Evolutionary conservation across 2,113 vertebrate species (phyloP), one percentile per base, ranked within the genome.

Genomic region (Asarcornis scutulata): DNA sequence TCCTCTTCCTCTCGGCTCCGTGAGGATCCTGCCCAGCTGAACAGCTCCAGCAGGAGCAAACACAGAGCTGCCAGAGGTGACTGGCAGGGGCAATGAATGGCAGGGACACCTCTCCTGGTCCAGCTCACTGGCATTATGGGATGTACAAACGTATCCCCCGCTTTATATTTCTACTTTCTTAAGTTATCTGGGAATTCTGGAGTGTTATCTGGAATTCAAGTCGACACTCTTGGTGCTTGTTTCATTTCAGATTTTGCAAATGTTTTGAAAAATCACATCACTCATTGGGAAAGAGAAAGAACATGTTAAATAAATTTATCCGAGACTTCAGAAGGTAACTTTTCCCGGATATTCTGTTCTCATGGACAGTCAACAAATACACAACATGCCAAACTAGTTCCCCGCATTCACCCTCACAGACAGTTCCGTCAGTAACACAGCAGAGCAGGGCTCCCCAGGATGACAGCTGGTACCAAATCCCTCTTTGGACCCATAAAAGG

Each of bases 191-290:
- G 58, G 26, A 74, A 14, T 23, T 21, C 36, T 6, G 21, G 5
- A 46, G 46, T 3, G 23, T 21, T 60, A 60, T 14, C 62, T 31
- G 42, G 14, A 48, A 62, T 60, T 64, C 48, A 87, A 77, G 73
- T 7, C 0, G 2, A 17, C 32, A 72, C n/a, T 67, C 13, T 73
- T 1, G 6, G 9, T 12, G 18, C 8, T 55, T 20, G 5, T 0
- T 55, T 46, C 1, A 5, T 17, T 23, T 42, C 44, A 34, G 25
- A 42, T 46, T 78, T 32, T 84, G 56, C 23, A 78, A 17, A 12
- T 0, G 2, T 44, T 42, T 17, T 27, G 6, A 48, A 86, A 63
- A 88, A 71, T 25, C 55, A 13, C 1, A 0, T 58, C 34, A n/a
- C 5, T 48, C 36, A 3, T 9, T 29, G 14, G 7, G 32, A 60